Evolutionary conservation across 2,113 vertebrate genomes (phyloP).

Genomic region (Oncorhynchus clarkii): DNA sequence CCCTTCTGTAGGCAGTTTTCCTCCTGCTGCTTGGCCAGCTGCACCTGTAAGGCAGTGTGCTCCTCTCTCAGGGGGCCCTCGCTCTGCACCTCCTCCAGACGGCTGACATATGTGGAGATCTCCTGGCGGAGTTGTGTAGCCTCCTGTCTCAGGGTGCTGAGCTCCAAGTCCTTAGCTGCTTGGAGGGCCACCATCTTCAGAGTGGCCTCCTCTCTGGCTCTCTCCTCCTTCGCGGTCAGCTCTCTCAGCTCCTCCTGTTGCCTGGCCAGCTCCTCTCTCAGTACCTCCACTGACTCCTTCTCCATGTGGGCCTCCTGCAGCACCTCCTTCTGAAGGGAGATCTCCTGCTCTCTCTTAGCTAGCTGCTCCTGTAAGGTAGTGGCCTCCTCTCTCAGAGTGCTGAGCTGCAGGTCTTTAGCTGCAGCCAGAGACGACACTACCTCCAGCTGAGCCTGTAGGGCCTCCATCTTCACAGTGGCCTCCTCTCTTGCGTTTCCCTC

Average conservation of each 20-base stretch:
- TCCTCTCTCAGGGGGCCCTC: not conserved
- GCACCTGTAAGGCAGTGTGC: not conserved
- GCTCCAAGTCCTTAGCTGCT: conserved; percentile 11
- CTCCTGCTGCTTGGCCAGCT: not conserved
- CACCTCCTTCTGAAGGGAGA: conserved; percentile 12
- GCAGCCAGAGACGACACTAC: conserved; percentile 61
- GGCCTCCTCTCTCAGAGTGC: conserved; percentile 8
- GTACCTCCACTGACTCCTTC: conserved; percentile 12
- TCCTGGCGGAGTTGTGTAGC: conserved; percentile 51
- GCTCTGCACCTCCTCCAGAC: not conserved
- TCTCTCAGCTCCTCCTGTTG: conserved; percentile 11
- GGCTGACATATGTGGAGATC: not conserved
- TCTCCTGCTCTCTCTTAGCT: conserved; percentile 24
- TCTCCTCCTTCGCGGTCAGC: not conserved
- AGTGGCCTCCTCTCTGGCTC: not conserved
- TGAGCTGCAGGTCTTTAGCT: not conserved
- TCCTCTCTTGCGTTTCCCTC: not conserved
- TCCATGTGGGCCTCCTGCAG: conserved; percentile 7
- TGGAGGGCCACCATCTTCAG: not conserved
- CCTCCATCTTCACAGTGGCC: conserved; percentile 60
- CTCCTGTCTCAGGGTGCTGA: conserved; percentile 52
- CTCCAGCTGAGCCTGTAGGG: conserved; percentile 67
- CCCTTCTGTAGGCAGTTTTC: not conserved
- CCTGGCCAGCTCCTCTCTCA: not conserved
- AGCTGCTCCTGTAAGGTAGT: not conserved